These are phyloP conservation scores for Piscicola geometra DNA, from an alignment of 2,888 invertebrate species.

Conservation along the genomic window DNA sequence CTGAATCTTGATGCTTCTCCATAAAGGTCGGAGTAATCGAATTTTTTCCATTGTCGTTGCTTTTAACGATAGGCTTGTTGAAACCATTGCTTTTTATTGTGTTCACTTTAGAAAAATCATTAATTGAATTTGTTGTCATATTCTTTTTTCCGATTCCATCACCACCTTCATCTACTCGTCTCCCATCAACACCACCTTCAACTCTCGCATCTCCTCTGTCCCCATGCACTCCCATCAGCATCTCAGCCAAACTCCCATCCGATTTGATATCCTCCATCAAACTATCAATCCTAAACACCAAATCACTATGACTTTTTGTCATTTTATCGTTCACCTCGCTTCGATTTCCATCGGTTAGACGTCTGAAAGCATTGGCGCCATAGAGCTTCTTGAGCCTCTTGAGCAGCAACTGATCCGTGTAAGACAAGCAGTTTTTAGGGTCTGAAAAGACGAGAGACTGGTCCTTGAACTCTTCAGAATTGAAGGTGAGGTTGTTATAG, in stretches of 20 bases:
- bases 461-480: not conserved
- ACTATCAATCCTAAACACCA: not conserved
- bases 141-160: too few relatives aligned
- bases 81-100: too few relatives aligned
- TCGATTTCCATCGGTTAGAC: not conserved
- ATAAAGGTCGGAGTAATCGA: too few relatives aligned
- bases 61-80: too few relatives aligned
- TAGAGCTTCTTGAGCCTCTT: not conserved
- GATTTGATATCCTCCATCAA: not conserved
- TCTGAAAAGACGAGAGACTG: not conserved
- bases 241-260: not conserved
- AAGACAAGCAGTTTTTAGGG: not conserved
- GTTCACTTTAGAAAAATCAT: too few relatives aligned
- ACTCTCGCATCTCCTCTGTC: too few relatives aligned
- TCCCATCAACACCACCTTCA: too few relatives aligned
- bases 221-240: not conserved
- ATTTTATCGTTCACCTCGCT: not conserved
- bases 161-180: too few relatives aligned
- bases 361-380: too few relatives aligned
- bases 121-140: too few relatives aligned
- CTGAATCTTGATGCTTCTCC: too few relatives aligned
- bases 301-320: not conserved
- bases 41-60: too few relatives aligned
- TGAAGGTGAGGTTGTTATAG: constrained; percentile 4
- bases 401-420: not conserved